These are phyloP conservation scores for Leucophora obtusa DNA, from an alignment of 2,888 invertebrate species.

Conservation along the genomic window DNA sequence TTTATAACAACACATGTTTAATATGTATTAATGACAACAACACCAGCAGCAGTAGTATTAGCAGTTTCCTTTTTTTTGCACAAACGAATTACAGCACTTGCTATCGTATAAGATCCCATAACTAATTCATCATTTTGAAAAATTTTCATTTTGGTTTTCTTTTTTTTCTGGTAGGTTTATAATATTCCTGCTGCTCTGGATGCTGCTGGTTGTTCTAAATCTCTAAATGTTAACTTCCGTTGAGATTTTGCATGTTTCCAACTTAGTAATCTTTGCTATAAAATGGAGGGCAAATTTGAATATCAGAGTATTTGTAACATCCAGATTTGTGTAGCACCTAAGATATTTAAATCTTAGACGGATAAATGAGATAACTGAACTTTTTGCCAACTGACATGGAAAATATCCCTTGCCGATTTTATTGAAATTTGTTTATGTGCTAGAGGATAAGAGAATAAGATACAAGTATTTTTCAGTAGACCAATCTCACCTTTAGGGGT, in stretches of 20 bases:
- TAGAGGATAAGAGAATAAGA: no score
- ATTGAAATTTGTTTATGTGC: no score
- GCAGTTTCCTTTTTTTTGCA: constrained; percentile 12
- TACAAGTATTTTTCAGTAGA: no score
- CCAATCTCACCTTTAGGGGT: no score
- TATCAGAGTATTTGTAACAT: no score
- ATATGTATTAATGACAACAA: constrained; percentile 34
- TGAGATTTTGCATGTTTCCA: constrained; percentile 33
- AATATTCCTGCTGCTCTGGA: background rate
- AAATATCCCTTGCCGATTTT: no score
- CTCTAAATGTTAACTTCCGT: constrained; percentile 49
- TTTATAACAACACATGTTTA: constrained; percentile 16
- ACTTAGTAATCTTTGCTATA: no score
- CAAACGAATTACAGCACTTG: background rate
- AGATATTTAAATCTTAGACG: no score
- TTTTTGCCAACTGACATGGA: no score
- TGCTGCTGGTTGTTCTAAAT: constrained; percentile 18
- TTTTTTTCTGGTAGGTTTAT: constrained; percentile 2
- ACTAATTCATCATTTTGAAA: constrained; percentile 53
- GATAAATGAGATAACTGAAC: no score
- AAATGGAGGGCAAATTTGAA: background rate
- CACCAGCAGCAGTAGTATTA: constrained; percentile 27
- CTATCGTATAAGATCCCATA: constrained; percentile 16
- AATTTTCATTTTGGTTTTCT: background rate
- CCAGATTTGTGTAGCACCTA: no score